Evolutionary conservation across 1,140 invertebrate genomes (phyloP).

Genomic region (Orius insidiosus): DNA sequence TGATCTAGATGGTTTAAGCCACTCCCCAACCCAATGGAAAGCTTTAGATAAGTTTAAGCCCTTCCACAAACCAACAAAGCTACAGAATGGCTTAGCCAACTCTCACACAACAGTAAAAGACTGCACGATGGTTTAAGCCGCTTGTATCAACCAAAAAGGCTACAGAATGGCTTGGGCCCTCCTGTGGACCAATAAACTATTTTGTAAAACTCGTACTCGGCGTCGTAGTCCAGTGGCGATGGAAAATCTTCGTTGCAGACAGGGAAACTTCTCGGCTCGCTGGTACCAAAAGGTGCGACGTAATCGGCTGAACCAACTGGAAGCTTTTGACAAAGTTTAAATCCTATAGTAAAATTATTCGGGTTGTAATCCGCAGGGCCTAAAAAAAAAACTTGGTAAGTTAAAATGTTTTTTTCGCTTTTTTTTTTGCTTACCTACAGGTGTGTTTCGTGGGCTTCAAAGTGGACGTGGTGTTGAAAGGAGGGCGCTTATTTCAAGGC

Average conservation of each 20-base stretch:
- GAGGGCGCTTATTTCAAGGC: not conserved
- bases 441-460: not conserved
- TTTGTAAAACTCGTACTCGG: not conserved
- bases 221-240: not conserved
- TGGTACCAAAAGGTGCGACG: slow-evolving; percentile 8
- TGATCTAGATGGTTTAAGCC: too few relatives aligned
- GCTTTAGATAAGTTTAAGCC: too few relatives aligned
- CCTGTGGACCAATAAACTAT: too few relatives aligned
- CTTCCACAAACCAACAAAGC: too few relatives aligned
- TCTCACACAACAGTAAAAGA: too few relatives aligned
- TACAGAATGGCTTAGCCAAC: too few relatives aligned
- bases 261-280: too few relatives aligned
- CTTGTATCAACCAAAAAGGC: too few relatives aligned
- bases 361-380: slow-evolving; percentile 7
- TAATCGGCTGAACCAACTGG: not conserved
- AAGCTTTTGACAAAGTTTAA: slow-evolving; percentile 7
- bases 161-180: too few relatives aligned
- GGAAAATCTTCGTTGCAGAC: not conserved
- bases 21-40: too few relatives aligned
- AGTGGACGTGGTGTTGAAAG: not conserved
- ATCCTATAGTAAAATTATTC: not conserved
- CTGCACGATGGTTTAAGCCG: too few relatives aligned
- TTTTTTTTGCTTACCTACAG: not conserved
- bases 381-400: not conserved
- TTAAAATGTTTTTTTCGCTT: not conserved